phyloP scores from a whole-genome alignment of 2,113 vertebrate species.

The Burhinus oedicnemus region DNA sequence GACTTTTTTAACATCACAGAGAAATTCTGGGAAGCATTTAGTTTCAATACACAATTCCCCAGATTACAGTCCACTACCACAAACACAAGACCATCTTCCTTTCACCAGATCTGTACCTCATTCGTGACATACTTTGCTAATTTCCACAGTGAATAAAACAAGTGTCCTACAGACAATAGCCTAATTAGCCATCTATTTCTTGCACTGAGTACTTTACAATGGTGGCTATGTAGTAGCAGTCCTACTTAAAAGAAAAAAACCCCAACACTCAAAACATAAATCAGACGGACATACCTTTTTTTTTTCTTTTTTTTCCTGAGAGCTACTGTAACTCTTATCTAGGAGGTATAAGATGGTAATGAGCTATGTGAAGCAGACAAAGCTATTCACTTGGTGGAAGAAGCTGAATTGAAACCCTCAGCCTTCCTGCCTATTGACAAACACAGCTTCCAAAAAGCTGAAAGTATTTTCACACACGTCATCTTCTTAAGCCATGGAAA shows the following conservation, averaged over 20 bases:
- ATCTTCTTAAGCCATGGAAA: background rate
- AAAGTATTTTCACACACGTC: background rate
- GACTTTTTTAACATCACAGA: background rate
- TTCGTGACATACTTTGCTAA: constrained; percentile 29
- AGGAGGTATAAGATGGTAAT: background rate
- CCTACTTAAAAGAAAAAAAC: background rate
- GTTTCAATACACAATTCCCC: background rate
- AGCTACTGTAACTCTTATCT: background rate
- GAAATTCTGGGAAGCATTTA: background rate
- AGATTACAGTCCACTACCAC: background rate
- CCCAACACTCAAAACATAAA: background rate
- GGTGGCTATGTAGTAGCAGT: background rate
- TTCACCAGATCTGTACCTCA: background rate
- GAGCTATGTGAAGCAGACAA: background rate
- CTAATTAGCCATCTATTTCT: constrained; percentile 61
- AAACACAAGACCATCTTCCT: background rate
- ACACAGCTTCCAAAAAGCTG: background rate
- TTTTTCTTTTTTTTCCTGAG: background rate
- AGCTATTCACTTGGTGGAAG: background rate
- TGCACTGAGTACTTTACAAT: background rate
- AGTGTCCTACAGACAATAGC: constrained; percentile 43
- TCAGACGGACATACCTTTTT: background rate
- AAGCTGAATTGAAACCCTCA: background rate
- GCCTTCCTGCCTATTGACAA: background rate
- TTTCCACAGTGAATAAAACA: constrained; percentile 30